These are phyloP conservation scores for Brachypterus glaber DNA, from an alignment of 2,888 invertebrate species.

Conservation along the genomic window DNA sequence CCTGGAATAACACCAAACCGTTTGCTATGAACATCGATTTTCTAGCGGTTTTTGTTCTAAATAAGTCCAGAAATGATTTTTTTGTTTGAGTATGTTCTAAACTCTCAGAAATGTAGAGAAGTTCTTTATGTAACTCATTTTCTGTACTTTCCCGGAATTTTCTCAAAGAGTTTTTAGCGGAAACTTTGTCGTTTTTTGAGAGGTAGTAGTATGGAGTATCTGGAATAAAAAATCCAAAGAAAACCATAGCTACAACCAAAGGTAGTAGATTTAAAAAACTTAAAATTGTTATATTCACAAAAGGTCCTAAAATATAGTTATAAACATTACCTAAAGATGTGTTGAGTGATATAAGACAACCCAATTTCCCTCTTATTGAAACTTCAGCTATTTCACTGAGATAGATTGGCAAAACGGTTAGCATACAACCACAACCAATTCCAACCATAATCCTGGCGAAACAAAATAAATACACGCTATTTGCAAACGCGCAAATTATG, in stretches of 20 bases:
- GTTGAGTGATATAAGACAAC: conserved; percentile 59
- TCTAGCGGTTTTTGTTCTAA: conserved; percentile 7
- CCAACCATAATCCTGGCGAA: conserved; percentile 51
- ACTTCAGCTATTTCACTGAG: conserved; percentile 75
- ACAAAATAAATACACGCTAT: conserved; percentile 30
- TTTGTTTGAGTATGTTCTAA: conserved; percentile 3
- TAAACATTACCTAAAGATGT: conserved; percentile 56
- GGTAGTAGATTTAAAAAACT: conserved; percentile 14
- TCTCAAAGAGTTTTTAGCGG: neutral
- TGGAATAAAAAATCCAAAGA: conserved; percentile 21
- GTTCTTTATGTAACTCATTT: conserved; percentile 5
- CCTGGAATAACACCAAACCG: conserved; percentile 12
- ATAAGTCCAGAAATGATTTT: conserved; percentile 10
- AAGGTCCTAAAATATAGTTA: conserved; percentile 15
- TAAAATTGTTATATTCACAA: conserved; percentile 18
- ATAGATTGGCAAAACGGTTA: conserved; percentile 70
- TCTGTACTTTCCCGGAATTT: neutral
- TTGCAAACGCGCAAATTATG: conserved; percentile 11
- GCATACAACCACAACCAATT: conserved; percentile 54
- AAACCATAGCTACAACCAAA: conserved; percentile 19
- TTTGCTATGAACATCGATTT: conserved; percentile 14
- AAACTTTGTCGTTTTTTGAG: neutral
- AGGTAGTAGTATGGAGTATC: conserved; percentile 22
- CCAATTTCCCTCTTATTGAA: conserved; percentile 61
- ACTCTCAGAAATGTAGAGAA: conserved; percentile 1